Evolutionary conservation across 2,888 invertebrate species (phyloP), one percentile per base, ranked within the genome.

Genomic region (Morpho helenor): DNA sequence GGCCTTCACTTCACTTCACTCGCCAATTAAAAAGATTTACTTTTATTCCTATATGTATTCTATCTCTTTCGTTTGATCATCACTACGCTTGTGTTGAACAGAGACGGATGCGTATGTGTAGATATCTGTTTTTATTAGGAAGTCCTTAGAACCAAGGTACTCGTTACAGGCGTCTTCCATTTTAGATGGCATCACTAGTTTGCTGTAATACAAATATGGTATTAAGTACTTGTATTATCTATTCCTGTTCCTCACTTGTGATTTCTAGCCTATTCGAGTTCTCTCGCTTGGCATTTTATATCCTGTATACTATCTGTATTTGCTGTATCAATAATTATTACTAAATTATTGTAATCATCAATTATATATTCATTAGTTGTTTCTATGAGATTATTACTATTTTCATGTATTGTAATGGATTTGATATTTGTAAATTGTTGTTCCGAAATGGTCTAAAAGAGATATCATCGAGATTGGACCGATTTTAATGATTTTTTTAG

Each of bases 111-210:
- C 22, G 40, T 31, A 31, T 31, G 42, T 41, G 52, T 55, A 46
- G 10, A 56, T 54, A 44, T 53, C 44, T 45, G 54, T 52, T 52
- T 61, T 60, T 58, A 48, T 56, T 40, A 53, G 23, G 60, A 57
- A 58, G 56, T 58, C 50, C 57, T 58, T 48, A 53, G 53, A 45
- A 50, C 31, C 43, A 51, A 46, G 47, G 42, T 43, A 50, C 58
- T 85, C 80, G 80, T 83, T 86, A 82, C 74, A 72, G 77, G 73
- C 69, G 69, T 71, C 63, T 70, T 72, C 84, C 83, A 75, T 84
- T 78, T 85, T 74, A 76, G 80, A 80, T 64, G 77, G 77, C 72
- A 73, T 79, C 74, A 74, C 69, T 70, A 61, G 73, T 65, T 71
- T 71, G 67, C 73, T 66, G 56, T 58, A 54, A 52, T 56, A 81